A percentile compares a stretch with the other conserved stretches of the same genome.
Conservation (phyloP, 2,113 vertebrate genomes). For the Corythornis madagascariensis region DNA sequence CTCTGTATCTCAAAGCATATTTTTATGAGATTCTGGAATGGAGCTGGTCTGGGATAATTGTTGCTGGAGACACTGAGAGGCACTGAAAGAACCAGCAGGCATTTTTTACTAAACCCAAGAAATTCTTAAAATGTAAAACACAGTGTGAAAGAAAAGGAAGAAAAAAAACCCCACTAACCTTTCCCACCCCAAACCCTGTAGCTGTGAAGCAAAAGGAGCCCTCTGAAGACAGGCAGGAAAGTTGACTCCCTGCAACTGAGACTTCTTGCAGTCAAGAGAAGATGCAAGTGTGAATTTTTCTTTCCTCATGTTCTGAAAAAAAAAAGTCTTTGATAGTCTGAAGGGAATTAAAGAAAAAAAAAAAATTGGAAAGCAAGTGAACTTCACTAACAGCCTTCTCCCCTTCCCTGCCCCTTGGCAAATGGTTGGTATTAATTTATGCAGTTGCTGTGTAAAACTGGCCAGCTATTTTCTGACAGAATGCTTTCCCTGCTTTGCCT, state of each 20-base stretch:
- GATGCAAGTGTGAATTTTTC: constrained; percentile 8
- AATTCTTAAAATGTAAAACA: background rate
- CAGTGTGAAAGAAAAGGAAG: background rate
- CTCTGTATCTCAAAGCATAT: constrained; percentile 28
- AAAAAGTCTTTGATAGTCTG: constrained; percentile 40
- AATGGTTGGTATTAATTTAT: background rate
- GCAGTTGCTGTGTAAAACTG: background rate
- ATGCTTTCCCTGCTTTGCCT: background rate
- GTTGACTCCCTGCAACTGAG: background rate
- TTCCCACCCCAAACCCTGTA: background rate
- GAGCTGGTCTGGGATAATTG: constrained; percentile 20
- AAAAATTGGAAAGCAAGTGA: background rate
- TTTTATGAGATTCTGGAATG: constrained; percentile 23
- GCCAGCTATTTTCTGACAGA: background rate
- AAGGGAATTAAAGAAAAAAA: background rate
- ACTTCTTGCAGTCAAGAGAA: constrained; percentile 30
- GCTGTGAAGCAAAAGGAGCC: constrained; percentile 17
- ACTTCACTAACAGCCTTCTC: constrained; percentile 5
- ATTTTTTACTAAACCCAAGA: constrained; percentile 23
- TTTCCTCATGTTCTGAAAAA: constrained; percentile 13
- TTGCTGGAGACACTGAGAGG: constrained; percentile 30
- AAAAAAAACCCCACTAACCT: background rate
- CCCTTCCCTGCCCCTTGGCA: constrained; percentile 13
- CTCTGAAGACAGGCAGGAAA: constrained; percentile 27
- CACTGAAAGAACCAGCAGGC: constrained; percentile 37